These are phyloP conservation scores for Drosophila vallismaia DNA, from an alignment of 2,888 invertebrate species.

Conservation along the genomic window DNA sequence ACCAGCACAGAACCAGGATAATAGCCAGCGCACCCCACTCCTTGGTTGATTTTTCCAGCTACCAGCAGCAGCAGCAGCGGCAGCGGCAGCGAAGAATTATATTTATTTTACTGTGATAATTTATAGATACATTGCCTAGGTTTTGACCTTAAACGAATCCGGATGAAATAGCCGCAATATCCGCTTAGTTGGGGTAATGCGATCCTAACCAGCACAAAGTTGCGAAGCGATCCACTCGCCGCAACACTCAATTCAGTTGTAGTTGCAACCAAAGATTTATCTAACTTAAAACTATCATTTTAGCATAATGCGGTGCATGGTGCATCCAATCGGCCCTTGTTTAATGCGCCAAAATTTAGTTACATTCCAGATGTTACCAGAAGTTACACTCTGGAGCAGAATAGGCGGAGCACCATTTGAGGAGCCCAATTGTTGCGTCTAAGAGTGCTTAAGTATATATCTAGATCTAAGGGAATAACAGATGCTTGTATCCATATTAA, in stretches of 20 bases:
- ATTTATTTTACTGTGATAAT: slow-evolving; percentile 81
- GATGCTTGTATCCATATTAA: slow-evolving; percentile 69
- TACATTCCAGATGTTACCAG: slow-evolving; percentile 45
- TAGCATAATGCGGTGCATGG: slow-evolving; percentile 43
- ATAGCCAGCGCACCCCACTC: slow-evolving; percentile 28
- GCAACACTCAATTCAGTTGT: slow-evolving; percentile 66
- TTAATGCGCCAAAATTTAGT: slow-evolving; percentile 44
- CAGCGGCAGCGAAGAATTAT: slow-evolving; percentile 50
- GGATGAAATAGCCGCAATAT: slow-evolving; percentile 17
- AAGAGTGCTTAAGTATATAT: slow-evolving; percentile 61
- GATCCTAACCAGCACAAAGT: slow-evolving; percentile 40
- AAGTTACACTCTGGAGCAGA: slow-evolving; percentile 34
- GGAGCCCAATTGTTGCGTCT: slow-evolving; percentile 45
- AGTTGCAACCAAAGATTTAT: slow-evolving; percentile 78
- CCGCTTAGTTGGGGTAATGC: slow-evolving; percentile 13
- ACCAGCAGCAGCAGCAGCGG: slow-evolving; percentile 14
- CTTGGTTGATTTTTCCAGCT: slow-evolving; percentile 30
- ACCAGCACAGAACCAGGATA: slow-evolving; percentile 34
- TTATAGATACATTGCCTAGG: slow-evolving; percentile 45
- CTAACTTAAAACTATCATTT: slow-evolving; percentile 18
- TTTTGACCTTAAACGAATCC: slow-evolving; percentile 14
- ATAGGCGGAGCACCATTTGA: slow-evolving; percentile 7
- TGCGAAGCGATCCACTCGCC: slow-evolving; percentile 2
- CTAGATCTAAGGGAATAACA: slow-evolving; percentile 51
- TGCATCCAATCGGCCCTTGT: slow-evolving; percentile 45